These are phyloP conservation scores for Nipponacmea schrenckii DNA, from an alignment of 2,888 invertebrate genomes.

Conservation along the genomic window DNA sequence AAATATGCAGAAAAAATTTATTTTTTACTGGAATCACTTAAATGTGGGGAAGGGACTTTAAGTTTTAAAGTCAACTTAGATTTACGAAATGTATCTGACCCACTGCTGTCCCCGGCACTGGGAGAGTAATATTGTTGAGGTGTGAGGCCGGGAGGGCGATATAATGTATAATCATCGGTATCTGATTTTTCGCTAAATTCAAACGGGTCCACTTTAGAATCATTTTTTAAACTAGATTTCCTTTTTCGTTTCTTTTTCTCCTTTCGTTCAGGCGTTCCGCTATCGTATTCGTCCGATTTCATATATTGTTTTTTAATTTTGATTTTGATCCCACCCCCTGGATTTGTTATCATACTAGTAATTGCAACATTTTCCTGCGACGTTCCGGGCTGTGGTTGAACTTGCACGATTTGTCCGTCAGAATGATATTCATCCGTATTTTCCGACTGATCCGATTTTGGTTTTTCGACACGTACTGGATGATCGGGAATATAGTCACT, in stretches of 20 bases:
- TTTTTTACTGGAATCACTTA: too few relatives aligned
- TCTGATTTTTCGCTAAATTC: constrained; percentile 41
- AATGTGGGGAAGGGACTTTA: constrained; percentile 28
- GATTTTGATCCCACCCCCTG: constrained; percentile 65
- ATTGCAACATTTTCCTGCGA: constrained; percentile 26
- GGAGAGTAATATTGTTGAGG: constrained; percentile 27
- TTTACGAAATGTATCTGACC: constrained; percentile 34
- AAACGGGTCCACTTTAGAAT: constrained; percentile 30
- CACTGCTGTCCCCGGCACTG: constrained; percentile 36
- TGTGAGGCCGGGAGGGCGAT: not conserved
- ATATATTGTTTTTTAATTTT: constrained; percentile 55
- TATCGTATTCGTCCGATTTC: constrained; percentile 14
- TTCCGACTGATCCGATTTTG: not conserved
- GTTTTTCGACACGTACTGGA: not conserved
- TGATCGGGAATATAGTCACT: constrained; percentile 2
- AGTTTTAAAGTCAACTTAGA: constrained; percentile 34
- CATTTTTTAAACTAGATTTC: constrained; percentile 8
- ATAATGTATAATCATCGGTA: constrained; percentile 32
- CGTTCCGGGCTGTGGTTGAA: constrained; percentile 14
- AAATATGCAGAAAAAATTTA: too few relatives aligned
- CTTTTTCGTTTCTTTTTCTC: constrained; percentile 31
- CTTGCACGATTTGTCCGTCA: constrained; percentile 3
- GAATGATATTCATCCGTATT: not conserved
- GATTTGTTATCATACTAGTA: constrained; percentile 57
- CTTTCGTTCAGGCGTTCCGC: constrained; percentile 16